Base-by-base conservation (phyloP, 2,797 vertebrate genomes). In the Enteromius argenteus region DNA sequence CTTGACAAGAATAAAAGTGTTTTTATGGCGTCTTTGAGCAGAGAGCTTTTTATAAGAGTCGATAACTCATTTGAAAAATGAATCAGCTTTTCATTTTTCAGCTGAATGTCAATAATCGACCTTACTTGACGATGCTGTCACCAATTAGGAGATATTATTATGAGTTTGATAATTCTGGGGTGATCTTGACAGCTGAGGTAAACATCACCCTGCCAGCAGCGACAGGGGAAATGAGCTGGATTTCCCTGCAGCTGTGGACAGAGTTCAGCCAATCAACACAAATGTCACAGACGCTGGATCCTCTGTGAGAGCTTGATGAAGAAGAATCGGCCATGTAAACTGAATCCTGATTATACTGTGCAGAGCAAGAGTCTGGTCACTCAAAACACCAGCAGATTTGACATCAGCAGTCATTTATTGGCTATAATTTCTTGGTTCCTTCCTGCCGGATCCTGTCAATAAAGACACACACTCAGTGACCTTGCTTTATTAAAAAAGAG, bases 211-310 rank as follows among this genome's bases (percentile, higher is more conserved):
- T 60, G 56, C n/a, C 32, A 21, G 8, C 35, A 68, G 81, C 60
- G 42, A 6, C 64, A 35, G 11, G 9, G 42, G 46, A 66, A 73
- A 74, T 30, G 32, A 51, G 58, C 35, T 69, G 30, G 10, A 39
- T 58, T 49, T 66, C 7, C 53, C 46, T 75, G 4, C 62, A 74
- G 51, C 51, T 68, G 84, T 39, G 72, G 42, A 69, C 17, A 30
- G 66, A 77, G 71, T 64, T 77, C 75, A 84, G 71, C 71, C 44
- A 64, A 87, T 81, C 56, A 79, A 46, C 35, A 75, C 73, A 89
- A 90, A 88, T 87, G 85, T 84, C 87, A 89, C 56, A 77, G 71
- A 79, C 11, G 14, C 67, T n/a, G 17, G 62, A 73, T 89, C 81
- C 81, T 81, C 71, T 21, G 13, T 49, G 62, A 81, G 44, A 74